These are phyloP conservation scores for Alloplasta piceator DNA, from an alignment of 2,888 invertebrate genomes.

Conservation along the genomic window DNA sequence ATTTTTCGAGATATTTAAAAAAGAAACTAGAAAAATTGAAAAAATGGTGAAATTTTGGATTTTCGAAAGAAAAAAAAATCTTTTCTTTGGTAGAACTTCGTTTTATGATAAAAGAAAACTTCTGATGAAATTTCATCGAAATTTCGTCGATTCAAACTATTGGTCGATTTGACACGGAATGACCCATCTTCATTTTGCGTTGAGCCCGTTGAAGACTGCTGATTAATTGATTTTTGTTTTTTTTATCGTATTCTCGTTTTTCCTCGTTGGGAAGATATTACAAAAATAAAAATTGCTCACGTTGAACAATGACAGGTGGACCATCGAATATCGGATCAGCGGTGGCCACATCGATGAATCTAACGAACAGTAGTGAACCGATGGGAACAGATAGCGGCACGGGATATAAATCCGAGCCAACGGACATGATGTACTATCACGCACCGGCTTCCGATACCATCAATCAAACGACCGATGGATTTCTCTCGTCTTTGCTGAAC, in stretches of 20 bases:
- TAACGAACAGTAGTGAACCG: slow-evolving; percentile 90
- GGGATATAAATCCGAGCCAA: slow-evolving; percentile 89
- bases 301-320: slow-evolving; percentile 74
- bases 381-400: slow-evolving; percentile 85
- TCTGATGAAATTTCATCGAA: no score
- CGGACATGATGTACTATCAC: slow-evolving; percentile 92
- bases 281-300: slow-evolving; percentile 70
- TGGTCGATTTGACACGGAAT: no score
- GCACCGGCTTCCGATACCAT: slow-evolving; percentile 85
- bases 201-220: no score
- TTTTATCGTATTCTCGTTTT: slow-evolving; percentile 14
- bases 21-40: no score
- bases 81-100: no score
- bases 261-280: not conserved
- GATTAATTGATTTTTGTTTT: slow-evolving; percentile 16
- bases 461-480: slow-evolving; percentile 92
- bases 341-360: slow-evolving; percentile 91
- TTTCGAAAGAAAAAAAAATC: no score
- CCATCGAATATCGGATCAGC: slow-evolving; percentile 88
- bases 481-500: slow-evolving; percentile 93
- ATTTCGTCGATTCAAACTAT: no score
- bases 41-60: no score
- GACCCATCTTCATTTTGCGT: no score
- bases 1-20: no score
- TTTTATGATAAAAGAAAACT: no score